These are phyloP conservation scores for Eurytoma adleriae DNA, from an alignment of 2,888 invertebrate genomes.

Conservation along the genomic window DNA sequence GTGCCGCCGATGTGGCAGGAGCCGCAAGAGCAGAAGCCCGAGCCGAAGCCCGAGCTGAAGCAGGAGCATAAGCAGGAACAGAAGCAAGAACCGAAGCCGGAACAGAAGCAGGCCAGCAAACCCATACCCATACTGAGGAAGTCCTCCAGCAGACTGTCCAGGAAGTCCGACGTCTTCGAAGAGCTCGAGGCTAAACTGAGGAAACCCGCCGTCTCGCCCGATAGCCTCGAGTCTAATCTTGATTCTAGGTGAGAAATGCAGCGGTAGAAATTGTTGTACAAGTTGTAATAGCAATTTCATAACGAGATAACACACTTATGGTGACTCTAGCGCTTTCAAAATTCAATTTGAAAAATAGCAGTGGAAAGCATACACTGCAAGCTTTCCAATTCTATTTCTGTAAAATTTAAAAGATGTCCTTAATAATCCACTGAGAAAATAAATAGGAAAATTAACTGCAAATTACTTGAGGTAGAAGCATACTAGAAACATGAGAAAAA, in stretches of 20 bases:
- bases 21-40: neutral
- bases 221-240: slow-evolving; percentile 67
- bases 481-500: too few relatives aligned
- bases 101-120: slow-evolving; percentile 31
- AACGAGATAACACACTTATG: too few relatives aligned
- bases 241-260: slow-evolving; percentile 53
- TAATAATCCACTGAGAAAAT: too few relatives aligned
- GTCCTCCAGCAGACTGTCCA: slow-evolving; percentile 69
- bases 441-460: too few relatives aligned
- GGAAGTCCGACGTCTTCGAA: slow-evolving; percentile 71
- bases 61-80: neutral
- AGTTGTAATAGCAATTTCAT: too few relatives aligned
- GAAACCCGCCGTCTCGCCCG: slow-evolving; percentile 69
- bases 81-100: neutral
- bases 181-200: slow-evolving; percentile 66
- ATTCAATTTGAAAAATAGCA: too few relatives aligned
- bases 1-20: neutral
- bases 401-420: too few relatives aligned
- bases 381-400: too few relatives aligned
- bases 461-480: too few relatives aligned
- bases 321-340: too few relatives aligned
- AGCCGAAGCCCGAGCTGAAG: neutral
- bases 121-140: slow-evolving; percentile 64
- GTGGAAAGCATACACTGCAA: too few relatives aligned
- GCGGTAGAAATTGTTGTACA: neutral